Conservation (phyloP, 2,113 vertebrate genomes). For the Tretioscincus oriximinensis region DNA sequence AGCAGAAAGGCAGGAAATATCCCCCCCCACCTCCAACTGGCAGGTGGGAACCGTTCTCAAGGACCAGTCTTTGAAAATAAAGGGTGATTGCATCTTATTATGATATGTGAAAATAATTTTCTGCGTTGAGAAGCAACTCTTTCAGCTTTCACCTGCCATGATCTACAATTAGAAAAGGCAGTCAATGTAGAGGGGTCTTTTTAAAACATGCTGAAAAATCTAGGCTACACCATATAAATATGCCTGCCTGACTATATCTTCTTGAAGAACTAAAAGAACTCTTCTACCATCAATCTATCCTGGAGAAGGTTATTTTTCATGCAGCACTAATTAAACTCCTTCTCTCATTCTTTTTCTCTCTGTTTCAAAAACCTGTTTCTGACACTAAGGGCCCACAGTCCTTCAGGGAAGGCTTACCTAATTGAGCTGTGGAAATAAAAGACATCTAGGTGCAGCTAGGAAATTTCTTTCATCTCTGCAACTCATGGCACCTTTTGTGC, state of each 20-base stretch:
- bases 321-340: constrained; percentile 9
- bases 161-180: no score
- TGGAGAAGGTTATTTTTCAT: constrained; percentile 13
- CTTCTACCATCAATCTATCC: constrained; percentile 15
- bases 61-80: no score
- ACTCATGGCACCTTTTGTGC: neutral
- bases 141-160: no score
- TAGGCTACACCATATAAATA: neutral
- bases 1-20: no score
- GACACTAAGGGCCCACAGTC: neutral
- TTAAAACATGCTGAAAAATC: neutral
- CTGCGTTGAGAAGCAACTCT: no score
- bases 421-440: constrained; percentile 9
- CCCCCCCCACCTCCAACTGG: no score
- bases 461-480: neutral
- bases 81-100: no score
- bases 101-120: no score
- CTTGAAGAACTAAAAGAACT: neutral
- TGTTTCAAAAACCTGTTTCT: constrained; percentile 11
- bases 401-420: neutral
- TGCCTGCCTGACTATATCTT: constrained; percentile 20
- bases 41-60: no score
- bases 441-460: neutral
- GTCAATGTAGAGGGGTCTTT: neutral
- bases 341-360: neutral